Percentiles rank a stretch among this genome's conserved stretches.
phyloP scores from a whole-genome alignment of 2,888 invertebrate genomes.

The Augiades crinisus region DNA sequence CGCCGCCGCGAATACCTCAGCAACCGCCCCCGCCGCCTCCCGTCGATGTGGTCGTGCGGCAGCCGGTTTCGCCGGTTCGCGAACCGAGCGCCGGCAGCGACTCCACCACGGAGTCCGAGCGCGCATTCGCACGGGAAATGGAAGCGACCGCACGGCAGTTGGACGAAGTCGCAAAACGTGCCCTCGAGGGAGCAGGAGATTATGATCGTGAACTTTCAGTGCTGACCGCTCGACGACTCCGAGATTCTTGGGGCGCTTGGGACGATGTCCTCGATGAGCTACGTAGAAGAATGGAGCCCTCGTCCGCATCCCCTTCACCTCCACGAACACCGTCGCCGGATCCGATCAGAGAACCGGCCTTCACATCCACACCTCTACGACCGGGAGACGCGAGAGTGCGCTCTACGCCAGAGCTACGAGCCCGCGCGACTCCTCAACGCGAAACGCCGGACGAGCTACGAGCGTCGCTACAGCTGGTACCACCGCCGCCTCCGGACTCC shows the following conservation, averaged over 20 bases:
- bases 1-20: constrained; percentile 42
- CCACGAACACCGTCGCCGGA: constrained; percentile 70
- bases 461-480: constrained; percentile 80
- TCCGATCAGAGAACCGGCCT: constrained; percentile 66
- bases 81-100: constrained; percentile 73
- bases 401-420: constrained; percentile 83
- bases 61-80: constrained; percentile 50
- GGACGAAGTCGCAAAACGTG: constrained; percentile 64
- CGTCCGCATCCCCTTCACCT: constrained; percentile 61
- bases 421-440: constrained; percentile 63
- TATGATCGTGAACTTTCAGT: constrained; percentile 81
- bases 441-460: constrained; percentile 77
- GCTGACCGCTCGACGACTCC: constrained; percentile 72
- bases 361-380: constrained; percentile 82
- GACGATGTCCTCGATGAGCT: constrained; percentile 74
- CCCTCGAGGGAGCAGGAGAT: constrained; percentile 75
- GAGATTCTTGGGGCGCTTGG: constrained; percentile 76
- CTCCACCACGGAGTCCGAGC: constrained; percentile 74
- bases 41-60: constrained; percentile 41
- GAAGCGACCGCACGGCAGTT: constrained; percentile 69
- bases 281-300: constrained; percentile 65
- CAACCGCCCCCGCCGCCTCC: constrained; percentile 48
- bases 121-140: constrained; percentile 70
- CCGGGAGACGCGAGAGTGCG: constrained; percentile 68
- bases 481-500: constrained; percentile 51